Evolutionary conservation across 1,140 invertebrate species (phyloP).

Genomic region (Eurosta solidaginis): DNA sequence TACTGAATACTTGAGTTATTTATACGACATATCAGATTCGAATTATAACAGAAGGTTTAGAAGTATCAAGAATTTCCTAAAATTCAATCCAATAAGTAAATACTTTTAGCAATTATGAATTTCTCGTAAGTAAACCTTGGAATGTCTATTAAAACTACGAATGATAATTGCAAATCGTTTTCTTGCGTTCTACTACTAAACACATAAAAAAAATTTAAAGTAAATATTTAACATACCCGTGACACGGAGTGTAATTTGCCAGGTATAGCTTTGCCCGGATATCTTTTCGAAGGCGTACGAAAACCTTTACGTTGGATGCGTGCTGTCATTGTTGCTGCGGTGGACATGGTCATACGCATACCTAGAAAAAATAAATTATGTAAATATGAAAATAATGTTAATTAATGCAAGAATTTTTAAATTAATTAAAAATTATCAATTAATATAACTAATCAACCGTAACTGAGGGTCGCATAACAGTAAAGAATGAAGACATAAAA

Average conservation of each 20-base stretch:
- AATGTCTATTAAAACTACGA: too few species aligned
- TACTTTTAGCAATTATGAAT: too few species aligned
- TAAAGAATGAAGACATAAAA: background rate
- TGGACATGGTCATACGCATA: conserved; percentile 74
- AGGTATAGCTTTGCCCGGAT: conserved; percentile 64
- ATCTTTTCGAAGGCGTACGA: conserved; percentile 61
- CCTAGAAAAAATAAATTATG: conserved; percentile 49
- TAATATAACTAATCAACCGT: background rate
- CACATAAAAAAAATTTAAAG: too few species aligned
- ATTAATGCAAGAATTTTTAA: background rate
- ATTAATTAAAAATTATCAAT: background rate
- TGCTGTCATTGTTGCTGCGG: conserved; percentile 66
- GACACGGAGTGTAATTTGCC: conserved; percentile 62
- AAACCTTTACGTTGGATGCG: conserved; percentile 68
- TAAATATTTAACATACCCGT: conserved; percentile 44
- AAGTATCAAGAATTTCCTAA: too few species aligned
- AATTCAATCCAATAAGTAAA: too few species aligned
- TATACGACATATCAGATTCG: too few species aligned
- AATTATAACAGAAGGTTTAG: too few species aligned
- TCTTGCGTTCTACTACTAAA: too few species aligned
- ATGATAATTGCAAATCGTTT: too few species aligned
- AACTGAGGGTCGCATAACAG: background rate
- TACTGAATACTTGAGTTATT: too few species aligned
- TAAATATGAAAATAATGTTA: background rate
- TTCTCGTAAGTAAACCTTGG: too few species aligned